These are phyloP conservation scores for Leptinotarsa rubiginosa DNA, from an alignment of 2,888 invertebrate species.

Conservation along the genomic window DNA sequence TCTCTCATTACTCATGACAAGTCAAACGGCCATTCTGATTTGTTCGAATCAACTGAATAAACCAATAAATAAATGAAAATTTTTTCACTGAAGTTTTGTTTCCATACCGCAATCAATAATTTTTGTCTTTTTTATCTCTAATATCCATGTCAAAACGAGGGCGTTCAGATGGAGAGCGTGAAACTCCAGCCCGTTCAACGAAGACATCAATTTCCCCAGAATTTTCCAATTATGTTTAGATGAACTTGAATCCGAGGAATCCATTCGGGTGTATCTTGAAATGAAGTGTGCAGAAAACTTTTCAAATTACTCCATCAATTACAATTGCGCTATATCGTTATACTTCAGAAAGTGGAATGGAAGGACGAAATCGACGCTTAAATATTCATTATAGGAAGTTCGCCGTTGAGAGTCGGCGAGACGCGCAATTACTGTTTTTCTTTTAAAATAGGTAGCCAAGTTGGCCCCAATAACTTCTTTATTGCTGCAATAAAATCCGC, in stretches of 20 bases:
- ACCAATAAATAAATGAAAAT: too few relatives aligned
- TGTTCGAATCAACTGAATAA: too few relatives aligned
- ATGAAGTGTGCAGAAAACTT: conserved; percentile 4
- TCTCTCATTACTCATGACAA: too few relatives aligned
- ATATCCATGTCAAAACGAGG: neutral
- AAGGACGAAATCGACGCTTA: conserved; percentile 34
- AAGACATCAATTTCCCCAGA: neutral
- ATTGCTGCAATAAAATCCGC: conserved; percentile 26
- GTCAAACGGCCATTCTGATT: too few relatives aligned
- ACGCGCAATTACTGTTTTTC: conserved; percentile 28
- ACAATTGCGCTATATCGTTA: conserved; percentile 26
- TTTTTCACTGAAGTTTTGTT: too few relatives aligned
- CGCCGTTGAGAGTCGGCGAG: conserved; percentile 20
- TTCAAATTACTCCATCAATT: conserved; percentile 25
- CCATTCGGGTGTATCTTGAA: neutral
- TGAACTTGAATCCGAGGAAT: conserved; percentile 11
- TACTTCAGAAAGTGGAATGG: conserved; percentile 22
- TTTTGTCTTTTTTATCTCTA: too few relatives aligned
- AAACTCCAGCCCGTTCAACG: neutral
- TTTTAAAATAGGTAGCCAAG: conserved; percentile 31
- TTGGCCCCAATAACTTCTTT: conserved; percentile 31
- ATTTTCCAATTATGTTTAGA: neutral
- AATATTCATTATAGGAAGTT: conserved; percentile 40
- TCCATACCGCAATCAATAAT: too few relatives aligned
- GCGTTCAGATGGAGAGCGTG: neutral